Conservation (phyloP, 2,888 invertebrate genomes). For the Pollenia angustigena region DNA sequence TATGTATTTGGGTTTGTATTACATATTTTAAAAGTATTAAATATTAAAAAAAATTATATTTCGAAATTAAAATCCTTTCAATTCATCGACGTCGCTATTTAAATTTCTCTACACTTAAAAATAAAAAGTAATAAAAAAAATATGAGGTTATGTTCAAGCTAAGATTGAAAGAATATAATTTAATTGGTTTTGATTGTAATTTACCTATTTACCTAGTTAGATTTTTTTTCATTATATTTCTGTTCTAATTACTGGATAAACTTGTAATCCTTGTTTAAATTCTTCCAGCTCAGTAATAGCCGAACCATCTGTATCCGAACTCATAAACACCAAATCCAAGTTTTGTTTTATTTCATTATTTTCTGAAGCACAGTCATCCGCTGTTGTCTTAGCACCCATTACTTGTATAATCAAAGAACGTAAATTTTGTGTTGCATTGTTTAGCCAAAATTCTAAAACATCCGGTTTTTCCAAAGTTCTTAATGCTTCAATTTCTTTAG, state of each 20-base stretch:
- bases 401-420: conserved; percentile 83
- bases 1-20: too few species aligned
- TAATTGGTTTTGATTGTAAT: too few species aligned
- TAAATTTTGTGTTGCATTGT: conserved; percentile 79
- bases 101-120: too few species aligned
- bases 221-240: conserved; percentile 63
- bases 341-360: conserved; percentile 56
- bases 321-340: conserved; percentile 77
- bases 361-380: neutral
- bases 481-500: conserved; percentile 86
- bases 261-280: conserved; percentile 79
- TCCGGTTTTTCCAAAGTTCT: conserved; percentile 79
- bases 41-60: too few species aligned
- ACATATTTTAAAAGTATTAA: too few species aligned
- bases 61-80: too few species aligned
- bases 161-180: too few species aligned
- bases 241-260: conserved; percentile 79
- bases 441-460: conserved; percentile 80
- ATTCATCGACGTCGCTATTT: too few species aligned
- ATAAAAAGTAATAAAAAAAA: too few species aligned
- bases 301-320: conserved; percentile 76
- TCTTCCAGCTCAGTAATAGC: conserved; percentile 78
- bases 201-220: neutral
- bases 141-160: too few species aligned
- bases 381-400: conserved; percentile 69